Base-by-base conservation (phyloP, 2,113 vertebrate genomes). In the Barnardius zonarius region DNA sequence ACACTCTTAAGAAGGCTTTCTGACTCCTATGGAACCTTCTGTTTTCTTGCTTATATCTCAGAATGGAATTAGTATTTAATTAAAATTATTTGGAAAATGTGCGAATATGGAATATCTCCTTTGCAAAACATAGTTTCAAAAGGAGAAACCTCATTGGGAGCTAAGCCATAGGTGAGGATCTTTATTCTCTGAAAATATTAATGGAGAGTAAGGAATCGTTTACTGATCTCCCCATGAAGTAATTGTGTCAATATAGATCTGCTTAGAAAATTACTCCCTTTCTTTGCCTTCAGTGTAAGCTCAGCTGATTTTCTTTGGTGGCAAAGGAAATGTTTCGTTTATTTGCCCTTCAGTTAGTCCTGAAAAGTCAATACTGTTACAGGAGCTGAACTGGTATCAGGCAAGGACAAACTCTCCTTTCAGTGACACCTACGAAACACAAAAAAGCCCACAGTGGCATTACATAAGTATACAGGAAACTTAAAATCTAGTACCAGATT, bases 281-380 rank as follows among this genome's bases (percentile, higher is more conserved):
- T 57, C n/a, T 88, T 39, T 84, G 11, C 11, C 3, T 43, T 72
- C 19, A 4, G n/a, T 49, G 11, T 27, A 44, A 79, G 33, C 64
- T 84, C 66, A 62, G 3, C 59, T 54, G 54, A 69, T 74, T 63
- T 46, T 78, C 74, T 67, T 51, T 75, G 20, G n/a, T 67, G 46
- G 59, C 63, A 76, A 88, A 43, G 62, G 83, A 78, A 61, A 24
- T 15, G 13, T 39, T 63, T 62, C 1, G 0, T 76, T 57, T 78
- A 16, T 83, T 88, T 93, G 90, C 76, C 90, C 87, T 96, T 95
- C 72, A 52, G 33, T 77, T 63, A 33, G 64, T 75, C 41, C 77
- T 52, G 69, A 88, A 41, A 80, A 94, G 92, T 95, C 90, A 63
- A 49, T 95, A 81, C 55, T 82, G 84, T 73, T 77, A 39, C 20